Base-by-base conservation (phyloP, 2,797 vertebrate genomes). In the Tokudaia tokunoshimensis region DNA sequence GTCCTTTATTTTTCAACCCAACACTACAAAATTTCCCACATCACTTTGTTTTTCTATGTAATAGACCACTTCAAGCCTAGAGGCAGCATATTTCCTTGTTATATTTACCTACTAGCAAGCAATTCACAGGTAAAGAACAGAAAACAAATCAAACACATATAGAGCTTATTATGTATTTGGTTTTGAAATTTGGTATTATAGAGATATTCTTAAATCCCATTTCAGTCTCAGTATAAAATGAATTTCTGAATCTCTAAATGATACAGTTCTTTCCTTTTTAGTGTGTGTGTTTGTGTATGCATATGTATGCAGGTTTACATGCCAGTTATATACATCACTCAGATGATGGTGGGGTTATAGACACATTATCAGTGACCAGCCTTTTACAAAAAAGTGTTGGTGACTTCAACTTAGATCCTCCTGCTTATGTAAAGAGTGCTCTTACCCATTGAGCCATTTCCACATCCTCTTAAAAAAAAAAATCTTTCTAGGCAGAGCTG, bases 401-500 rank as follows among this genome's bases (percentile, higher is more conserved):
- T 15, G 22, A 37, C 61, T 72, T 87, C 34, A 37, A 37, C 65
- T 86, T 20, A 70, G 84, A 70, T 72, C 65, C 34, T 24, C 84
- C 47, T 34, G 12, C 50, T 55, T 55, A 13, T 72, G 22, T 70
- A 72, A n/a, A 37, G 72, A 74, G 52, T 74, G 14, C 26, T 88
- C n/a, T 88, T 74, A 88, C 5, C 8, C 29, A 70, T 47, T 24
- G 31, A 52, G 20, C 1, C 31, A 85, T n/a, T 34, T 70, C 63
- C 6, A 20, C 4, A 74, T 70, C 52, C 19, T 74, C 67, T 55
- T 1, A 57, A 41, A 41, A 41, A 41, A 41, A 41, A 50, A 12
- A 13, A n/a, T 92, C 52, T 87, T 96, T 96, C 82, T 63, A 93
- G n/a, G 55, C 67, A 94, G 44, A 50, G 61, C 41, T 82, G 75